Conservation (phyloP, 2,113 vertebrate genomes). For the Pongo pygmaeus region DNA sequence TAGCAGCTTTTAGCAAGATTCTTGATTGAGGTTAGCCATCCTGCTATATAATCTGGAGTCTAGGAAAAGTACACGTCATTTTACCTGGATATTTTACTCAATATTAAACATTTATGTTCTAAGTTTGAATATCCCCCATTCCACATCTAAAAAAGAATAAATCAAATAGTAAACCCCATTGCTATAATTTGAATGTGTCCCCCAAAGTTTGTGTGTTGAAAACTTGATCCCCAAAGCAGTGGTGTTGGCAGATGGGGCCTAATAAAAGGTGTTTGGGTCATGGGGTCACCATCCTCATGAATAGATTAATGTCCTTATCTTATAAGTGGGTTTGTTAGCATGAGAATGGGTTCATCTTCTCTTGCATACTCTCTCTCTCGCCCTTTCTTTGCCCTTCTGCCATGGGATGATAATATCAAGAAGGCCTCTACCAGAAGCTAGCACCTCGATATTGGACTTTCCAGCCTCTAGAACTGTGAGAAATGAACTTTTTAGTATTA, state of each 20-base stretch:
- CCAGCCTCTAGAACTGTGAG: not conserved
- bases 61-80: not conserved
- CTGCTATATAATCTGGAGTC: not conserved
- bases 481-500: not conserved
- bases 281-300: not conserved
- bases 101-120: not conserved
- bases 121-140: not conserved
- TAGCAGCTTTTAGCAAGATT: not conserved
- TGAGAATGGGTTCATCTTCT: not conserved
- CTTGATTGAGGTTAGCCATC: not conserved
- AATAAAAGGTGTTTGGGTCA: not conserved
- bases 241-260: not conserved
- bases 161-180: not conserved
- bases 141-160: not conserved
- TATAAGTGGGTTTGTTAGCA: not conserved
- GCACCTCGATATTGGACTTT: not conserved
- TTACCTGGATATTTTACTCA: not conserved
- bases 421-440: not conserved
- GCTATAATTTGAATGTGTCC: not conserved
- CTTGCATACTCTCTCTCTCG: no score
- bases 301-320: not conserved
- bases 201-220: not conserved
- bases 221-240: not conserved
- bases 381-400: not conserved
- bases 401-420: not conserved